Conservation (phyloP, 2,888 invertebrate species). For the Lepidocyrtoides sp. region DNA sequence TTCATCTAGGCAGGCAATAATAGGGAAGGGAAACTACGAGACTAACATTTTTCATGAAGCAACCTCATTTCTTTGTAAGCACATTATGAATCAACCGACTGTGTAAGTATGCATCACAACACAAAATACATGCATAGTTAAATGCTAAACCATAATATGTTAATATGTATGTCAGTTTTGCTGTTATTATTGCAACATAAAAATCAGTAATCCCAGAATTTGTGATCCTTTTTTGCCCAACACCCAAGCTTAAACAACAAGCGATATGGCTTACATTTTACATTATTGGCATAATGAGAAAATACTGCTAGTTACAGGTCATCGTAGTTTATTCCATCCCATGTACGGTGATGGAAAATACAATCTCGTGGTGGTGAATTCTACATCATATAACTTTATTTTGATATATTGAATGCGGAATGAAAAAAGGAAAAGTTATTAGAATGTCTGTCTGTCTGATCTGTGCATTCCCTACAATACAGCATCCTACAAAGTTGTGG, state of each 20-base stretch:
- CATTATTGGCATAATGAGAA: slow-evolving; percentile 67
- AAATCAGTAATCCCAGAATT: slow-evolving; percentile 69
- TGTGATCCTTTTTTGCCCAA: neutral
- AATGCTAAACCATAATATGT: too few relatives aligned
- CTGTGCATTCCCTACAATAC: neutral
- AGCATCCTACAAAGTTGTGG: neutral
- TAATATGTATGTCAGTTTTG: slow-evolving; percentile 11
- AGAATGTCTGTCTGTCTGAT: neutral
- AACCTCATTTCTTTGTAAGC: neutral
- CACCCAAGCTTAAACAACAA: neutral
- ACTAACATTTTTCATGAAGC: neutral
- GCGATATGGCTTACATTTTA: neutral
- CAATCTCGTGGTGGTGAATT: slow-evolving; percentile 65
- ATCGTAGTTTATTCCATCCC: slow-evolving; percentile 38
- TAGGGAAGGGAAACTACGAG: too few relatives aligned
- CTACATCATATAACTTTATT: neutral
- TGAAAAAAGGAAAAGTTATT: neutral
- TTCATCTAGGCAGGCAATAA: too few relatives aligned
- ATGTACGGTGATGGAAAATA: slow-evolving; percentile 58
- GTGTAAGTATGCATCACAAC: too few relatives aligned
- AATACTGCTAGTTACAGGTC: slow-evolving; percentile 70
- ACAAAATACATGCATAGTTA: too few relatives aligned
- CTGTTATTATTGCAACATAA: slow-evolving; percentile 44
- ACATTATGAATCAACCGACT: too few relatives aligned
- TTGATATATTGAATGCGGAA: neutral